Percentiles rank a stretch among this genome's conserved stretches.
Conservation (phyloP, 1,140 invertebrate genomes). For the Anagrus nilaparvatae region DNA sequence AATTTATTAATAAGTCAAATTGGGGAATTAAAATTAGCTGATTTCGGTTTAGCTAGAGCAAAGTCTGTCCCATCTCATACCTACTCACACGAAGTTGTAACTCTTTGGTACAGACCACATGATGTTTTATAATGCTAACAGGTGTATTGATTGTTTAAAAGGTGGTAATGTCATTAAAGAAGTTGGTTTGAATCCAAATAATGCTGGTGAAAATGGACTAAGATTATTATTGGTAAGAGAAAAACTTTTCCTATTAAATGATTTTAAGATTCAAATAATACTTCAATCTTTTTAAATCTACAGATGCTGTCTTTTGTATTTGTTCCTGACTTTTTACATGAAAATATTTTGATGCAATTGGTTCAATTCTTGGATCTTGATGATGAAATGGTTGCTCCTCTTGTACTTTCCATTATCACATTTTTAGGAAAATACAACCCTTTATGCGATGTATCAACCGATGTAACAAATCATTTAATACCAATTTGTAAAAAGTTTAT, state of each 20-base stretch:
- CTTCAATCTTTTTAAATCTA: slow-evolving; percentile 21
- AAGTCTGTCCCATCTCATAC: too few relatives aligned
- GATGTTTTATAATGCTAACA: too few relatives aligned
- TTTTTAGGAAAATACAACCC: slow-evolving; percentile 79
- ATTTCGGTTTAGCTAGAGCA: too few relatives aligned
- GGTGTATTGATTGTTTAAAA: slow-evolving; percentile 60
- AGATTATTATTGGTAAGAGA: slow-evolving; percentile 59
- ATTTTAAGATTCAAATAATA: slow-evolving; percentile 5
- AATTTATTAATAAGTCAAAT: too few relatives aligned
- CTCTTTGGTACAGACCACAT: too few relatives aligned
- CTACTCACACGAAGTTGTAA: too few relatives aligned
- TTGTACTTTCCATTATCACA: slow-evolving; percentile 74
- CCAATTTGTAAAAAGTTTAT: slow-evolving; percentile 81
- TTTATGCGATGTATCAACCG: slow-evolving; percentile 60
- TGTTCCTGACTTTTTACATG: slow-evolving; percentile 81
- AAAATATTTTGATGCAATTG: slow-evolving; percentile 71
- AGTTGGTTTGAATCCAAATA: slow-evolving; percentile 65
- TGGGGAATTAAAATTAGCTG: too few relatives aligned
- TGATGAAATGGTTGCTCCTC: slow-evolving; percentile 72
- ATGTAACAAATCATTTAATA: slow-evolving; percentile 61
- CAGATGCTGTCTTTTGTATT: slow-evolving; percentile 81
- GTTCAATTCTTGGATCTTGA: slow-evolving; percentile 68
- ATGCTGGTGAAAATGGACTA: slow-evolving; percentile 72
- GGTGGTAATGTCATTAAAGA: slow-evolving; percentile 60
- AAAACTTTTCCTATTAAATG: neutral